phyloP scores from a whole-genome alignment of 2,113 vertebrate species.

The Podarcis raffonei region DNA sequence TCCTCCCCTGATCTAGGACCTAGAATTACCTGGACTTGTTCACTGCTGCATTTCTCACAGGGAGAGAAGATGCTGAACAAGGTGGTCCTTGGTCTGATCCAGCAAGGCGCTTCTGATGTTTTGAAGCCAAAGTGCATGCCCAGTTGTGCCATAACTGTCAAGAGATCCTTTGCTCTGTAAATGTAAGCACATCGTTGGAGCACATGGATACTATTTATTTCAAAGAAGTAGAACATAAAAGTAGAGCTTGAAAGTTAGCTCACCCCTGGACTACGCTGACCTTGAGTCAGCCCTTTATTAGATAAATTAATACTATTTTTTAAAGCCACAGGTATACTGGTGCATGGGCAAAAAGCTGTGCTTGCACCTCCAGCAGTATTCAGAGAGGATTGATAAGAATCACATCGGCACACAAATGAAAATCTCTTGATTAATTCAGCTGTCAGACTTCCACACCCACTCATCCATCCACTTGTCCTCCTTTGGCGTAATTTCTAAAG shows the following conservation, averaged over 20 bases:
- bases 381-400: slow-evolving; percentile 1
- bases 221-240: not conserved
- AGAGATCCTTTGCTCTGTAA: not conserved
- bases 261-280: not conserved
- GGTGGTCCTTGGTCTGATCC: not conserved
- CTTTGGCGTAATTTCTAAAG: slow-evolving; percentile 11
- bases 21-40: not conserved
- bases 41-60: not conserved
- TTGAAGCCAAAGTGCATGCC: not conserved
- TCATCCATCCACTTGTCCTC: slow-evolving; percentile 20
- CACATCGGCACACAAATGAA: slow-evolving; percentile 3
- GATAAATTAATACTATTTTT: not conserved
- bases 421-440: slow-evolving; percentile 27
- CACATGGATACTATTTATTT: not conserved
- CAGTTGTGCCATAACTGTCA: not conserved
- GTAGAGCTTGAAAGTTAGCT: not conserved
- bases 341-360: not conserved
- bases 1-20: no score
- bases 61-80: not conserved
- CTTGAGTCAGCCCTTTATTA: not conserved
- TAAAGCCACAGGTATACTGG: not conserved
- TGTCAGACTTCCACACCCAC: slow-evolving; percentile 20
- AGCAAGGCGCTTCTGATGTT: not conserved
- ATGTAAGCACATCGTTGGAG: not conserved
- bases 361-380: not conserved